Percentiles rank a stretch among this genome's conserved stretches.
Evolutionary conservation across 1,140 invertebrate species (phyloP).

Genomic region (Sminthurides bifidus): DNA sequence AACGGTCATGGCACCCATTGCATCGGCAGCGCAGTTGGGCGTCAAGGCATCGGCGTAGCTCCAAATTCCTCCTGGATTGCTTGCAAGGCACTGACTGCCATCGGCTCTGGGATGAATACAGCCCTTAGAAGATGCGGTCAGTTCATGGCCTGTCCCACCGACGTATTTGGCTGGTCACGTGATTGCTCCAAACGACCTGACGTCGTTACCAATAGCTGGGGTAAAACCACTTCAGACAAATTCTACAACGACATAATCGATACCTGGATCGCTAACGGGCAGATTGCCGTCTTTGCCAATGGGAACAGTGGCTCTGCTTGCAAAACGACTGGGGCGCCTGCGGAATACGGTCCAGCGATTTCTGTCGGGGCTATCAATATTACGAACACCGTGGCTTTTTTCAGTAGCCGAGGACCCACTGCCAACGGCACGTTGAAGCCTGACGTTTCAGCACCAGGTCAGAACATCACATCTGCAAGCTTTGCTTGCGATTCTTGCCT

Average conservation of each 20-base stretch:
- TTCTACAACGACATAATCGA: background rate
- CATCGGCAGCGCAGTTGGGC: background rate
- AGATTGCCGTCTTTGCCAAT: background rate
- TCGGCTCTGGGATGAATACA: background rate
- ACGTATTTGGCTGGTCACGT: background rate
- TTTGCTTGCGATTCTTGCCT: no score
- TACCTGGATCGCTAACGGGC: background rate
- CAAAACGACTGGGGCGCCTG: no score
- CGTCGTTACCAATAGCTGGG: background rate
- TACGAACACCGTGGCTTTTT: no score
- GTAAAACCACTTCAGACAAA: background rate
- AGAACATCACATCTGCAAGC: no score
- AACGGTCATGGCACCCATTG: background rate
- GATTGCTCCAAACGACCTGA: slow-evolving; percentile 10
- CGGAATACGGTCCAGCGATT: background rate
- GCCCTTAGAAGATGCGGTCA: background rate
- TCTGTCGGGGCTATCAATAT: background rate
- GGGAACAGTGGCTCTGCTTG: background rate
- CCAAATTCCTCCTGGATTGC: slow-evolving; percentile 6
- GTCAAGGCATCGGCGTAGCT: slow-evolving; percentile 7
- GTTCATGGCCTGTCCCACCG: background rate
- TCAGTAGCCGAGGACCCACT: background rate
- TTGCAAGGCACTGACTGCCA: background rate
- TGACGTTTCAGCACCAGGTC: no score
- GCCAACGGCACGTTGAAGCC: no score